Evolutionary conservation across 2,888 invertebrate species (phyloP), one percentile per base, ranked within the genome.

Genomic region (Zhengitettix transpicula): DNA sequence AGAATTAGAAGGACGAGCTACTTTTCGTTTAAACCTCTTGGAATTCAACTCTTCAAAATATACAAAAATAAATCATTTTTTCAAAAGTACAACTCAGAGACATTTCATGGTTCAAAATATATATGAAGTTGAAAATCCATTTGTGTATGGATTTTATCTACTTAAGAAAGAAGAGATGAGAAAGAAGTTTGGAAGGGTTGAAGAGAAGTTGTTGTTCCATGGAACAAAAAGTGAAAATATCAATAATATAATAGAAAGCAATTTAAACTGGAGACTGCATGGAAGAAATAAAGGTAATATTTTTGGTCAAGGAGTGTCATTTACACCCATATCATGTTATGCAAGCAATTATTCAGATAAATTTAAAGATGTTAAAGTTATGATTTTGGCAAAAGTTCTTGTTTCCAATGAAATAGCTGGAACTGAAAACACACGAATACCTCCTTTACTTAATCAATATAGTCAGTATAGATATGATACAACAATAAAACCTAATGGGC

Each of bases 351-450:
- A 58, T 52, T 61, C 58, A 11, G 59, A 62, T 11, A 41, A 58
- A 41, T 11, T 52, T 17, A n/a, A 55, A 28, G 51, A 16, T 28
- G 42, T 60, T 16, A 67, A 67, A 59, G 63, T 66, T 1, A 70
- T 70, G 69, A 61, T 70, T 16, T 56, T 67, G 12, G 68, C 65
- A 12, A 62, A 64, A 56, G 68, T 70, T 12, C 61, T 70, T 9
- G 59, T 66, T 9, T 59, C 63, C 12, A 55, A 62, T 5, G 12
- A 42, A 12, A 65, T 66, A 62, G n/a, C 52, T 16, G 70, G 69
- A 12, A 54, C 61, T 58, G 28, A 54, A 5, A 15, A 64, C 47
- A 67, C 67, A 65, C 55, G 42, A 10, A 17, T 70, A 44, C 71
- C 71, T 12, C 65, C 65, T 1, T 42, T 10, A 17, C 53, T 54